Conservation (phyloP, 2,113 vertebrate genomes). For the Petromus typicus region DNA sequence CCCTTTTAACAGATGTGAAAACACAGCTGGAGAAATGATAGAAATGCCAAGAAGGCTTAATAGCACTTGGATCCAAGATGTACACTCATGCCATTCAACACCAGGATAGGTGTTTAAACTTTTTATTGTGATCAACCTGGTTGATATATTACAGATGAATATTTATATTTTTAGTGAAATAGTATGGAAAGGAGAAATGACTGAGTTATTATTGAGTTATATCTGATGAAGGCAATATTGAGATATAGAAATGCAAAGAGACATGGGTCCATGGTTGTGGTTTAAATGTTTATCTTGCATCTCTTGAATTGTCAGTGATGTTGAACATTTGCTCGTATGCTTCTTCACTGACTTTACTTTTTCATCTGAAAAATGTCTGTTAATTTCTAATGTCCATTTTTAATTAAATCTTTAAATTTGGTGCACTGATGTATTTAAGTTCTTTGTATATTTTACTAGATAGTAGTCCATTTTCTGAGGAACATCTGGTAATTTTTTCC, state of each 20-base stretch:
- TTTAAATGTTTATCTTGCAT: not conserved
- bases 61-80: not conserved
- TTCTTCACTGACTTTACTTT: too few species aligned
- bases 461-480: too few species aligned
- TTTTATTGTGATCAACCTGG: not conserved
- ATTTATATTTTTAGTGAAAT: not conserved
- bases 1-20: not conserved
- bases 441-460: too few species aligned
- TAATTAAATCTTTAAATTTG: too few species aligned
- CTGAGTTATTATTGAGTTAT: not conserved
- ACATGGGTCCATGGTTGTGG: not conserved
- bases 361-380: too few species aligned
- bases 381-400: too few species aligned
- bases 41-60: not conserved
- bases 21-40: not conserved
- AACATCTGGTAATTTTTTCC: too few species aligned
- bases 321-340: too few species aligned
- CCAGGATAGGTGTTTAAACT: not conserved
- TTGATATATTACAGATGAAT: not conserved
- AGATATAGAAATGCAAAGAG: not conserved
- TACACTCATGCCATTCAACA: not conserved
- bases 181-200: not conserved
- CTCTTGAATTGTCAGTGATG: too few species aligned
- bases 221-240: not conserved
- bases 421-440: too few species aligned